phyloP scores from a whole-genome alignment of 2,888 invertebrate species.

The Galerucella calmariensis region DNA sequence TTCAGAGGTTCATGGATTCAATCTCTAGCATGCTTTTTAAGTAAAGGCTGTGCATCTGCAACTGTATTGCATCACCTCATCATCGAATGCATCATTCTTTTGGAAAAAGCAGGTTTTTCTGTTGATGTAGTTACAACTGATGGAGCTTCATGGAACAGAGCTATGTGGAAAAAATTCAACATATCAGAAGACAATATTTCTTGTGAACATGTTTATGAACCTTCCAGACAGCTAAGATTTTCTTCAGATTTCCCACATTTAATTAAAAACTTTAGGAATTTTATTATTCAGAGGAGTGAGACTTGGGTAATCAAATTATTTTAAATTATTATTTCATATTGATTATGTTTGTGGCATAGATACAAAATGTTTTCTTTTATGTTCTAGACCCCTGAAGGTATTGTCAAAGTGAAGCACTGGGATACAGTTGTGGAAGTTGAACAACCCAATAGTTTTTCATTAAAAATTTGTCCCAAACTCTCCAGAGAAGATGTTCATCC shows the following conservation, averaged over 20 bases:
- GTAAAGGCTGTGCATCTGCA: constrained; percentile 31
- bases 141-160: constrained; percentile 44
- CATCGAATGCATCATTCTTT: constrained; percentile 35
- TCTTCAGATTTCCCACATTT: constrained; percentile 37
- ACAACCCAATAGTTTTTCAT: no score
- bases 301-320: background rate
- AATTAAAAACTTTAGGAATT: background rate
- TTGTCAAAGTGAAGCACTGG: no score
- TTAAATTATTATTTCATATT: background rate
- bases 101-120: constrained; percentile 40
- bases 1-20: constrained; percentile 31
- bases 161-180: constrained; percentile 43
- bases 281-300: background rate
- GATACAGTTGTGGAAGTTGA: no score
- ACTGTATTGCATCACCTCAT: constrained; percentile 21
- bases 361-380: background rate
- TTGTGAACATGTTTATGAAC: constrained; percentile 34
- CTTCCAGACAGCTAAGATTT: constrained; percentile 35
- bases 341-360: background rate
- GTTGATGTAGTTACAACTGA: constrained; percentile 43
- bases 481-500: no score
- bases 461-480: no score
- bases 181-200: constrained; percentile 16
- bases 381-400: background rate
- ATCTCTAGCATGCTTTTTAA: constrained; percentile 32